Evolutionary conservation across 2,113 vertebrate species (phyloP), one percentile per base, ranked within the genome.

Genomic region (Cavia aperea): DNA sequence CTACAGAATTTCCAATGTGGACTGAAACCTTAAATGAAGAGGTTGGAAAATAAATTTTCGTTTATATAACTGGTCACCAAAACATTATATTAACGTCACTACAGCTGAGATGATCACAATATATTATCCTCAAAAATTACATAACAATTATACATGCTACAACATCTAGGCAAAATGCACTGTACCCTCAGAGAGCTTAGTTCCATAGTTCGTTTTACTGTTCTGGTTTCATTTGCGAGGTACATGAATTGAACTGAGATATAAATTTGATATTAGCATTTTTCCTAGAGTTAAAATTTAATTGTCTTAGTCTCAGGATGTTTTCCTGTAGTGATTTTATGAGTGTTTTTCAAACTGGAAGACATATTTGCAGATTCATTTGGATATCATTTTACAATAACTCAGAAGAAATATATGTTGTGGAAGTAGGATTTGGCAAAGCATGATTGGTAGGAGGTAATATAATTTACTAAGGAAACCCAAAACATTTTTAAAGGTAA

Each of bases 21-120:
- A 92, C 23, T 86, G 5, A 5, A 88, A 43, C 13, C 58, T 93
- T 93, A 82, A 70, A 84, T 43, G 18, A 93, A 92, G 23, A 93
- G 4, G 0, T 1, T 89, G 8, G 18, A 70, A 91, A 82, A 65
- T 31, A 79, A 60, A 43, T 39, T 39, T 49, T 21, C 39, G 66
- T 29, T 95, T 66, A 93, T 0, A 63, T 73, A 94, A 68, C 1
- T 86, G 19, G 81, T 81, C 21, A 31, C 10, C 58, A 65, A 62
- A 73, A 60, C 18, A 82, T 75, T 75, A 54, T 65, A 12, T 26
- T n/a, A 79, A 63, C 89, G 11, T 72, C 15, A 36, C 3, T 6
- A 4, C 2, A 77, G 49, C 29, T 39, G 68, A 70, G 92, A 49
- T 72, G 13, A 81, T 31, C 73, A 39, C 23, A 60, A 78, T 65